These are phyloP conservation scores for Nautilus pompilius DNA, from an alignment of 1,140 invertebrate genomes.

Conservation along the genomic window DNA sequence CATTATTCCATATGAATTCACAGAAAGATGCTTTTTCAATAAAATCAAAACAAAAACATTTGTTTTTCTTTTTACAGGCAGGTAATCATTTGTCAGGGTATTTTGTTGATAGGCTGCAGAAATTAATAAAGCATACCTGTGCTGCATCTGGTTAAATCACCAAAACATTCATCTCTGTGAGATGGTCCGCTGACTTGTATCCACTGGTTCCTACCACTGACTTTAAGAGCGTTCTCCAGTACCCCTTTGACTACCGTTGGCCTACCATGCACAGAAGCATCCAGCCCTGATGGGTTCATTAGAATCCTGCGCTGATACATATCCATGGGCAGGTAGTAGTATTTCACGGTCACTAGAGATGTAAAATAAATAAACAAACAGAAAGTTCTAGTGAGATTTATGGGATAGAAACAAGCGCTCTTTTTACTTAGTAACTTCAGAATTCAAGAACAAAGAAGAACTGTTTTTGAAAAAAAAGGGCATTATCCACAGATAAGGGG, in stretches of 20 bases:
- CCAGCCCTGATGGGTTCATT: conserved; percentile 47
- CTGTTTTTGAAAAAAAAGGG: not conserved
- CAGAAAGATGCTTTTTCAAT: not conserved
- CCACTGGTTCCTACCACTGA: conserved; percentile 32
- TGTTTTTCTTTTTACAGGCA: not conserved
- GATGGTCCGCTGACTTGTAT: conserved; percentile 40
- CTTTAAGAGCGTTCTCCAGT: conserved; percentile 30
- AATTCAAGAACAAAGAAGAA: not conserved
- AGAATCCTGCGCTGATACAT: conserved; percentile 15
- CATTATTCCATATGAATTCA: no score
- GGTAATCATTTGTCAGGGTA: no score
- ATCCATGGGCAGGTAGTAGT: conserved; percentile 50
- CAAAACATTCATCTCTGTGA: conserved; percentile 49
- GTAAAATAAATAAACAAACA: conserved; percentile 13
- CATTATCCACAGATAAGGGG: not conserved
- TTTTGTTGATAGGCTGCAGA: no score
- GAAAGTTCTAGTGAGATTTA: no score
- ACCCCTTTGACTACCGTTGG: conserved; percentile 33
- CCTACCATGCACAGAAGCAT: conserved; percentile 33
- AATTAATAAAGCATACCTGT: conserved; percentile 29
- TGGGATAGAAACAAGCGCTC: no score
- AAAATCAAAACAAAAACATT: not conserved
- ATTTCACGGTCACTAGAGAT: conserved; percentile 22
- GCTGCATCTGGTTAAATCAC: conserved; percentile 42
- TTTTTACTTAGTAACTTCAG: no score